A percentile compares a stretch with the other conserved stretches of the same genome.
Evolutionary conservation across 2,888 invertebrate species (phyloP).

Genomic region (Azorinus chamasolen): DNA sequence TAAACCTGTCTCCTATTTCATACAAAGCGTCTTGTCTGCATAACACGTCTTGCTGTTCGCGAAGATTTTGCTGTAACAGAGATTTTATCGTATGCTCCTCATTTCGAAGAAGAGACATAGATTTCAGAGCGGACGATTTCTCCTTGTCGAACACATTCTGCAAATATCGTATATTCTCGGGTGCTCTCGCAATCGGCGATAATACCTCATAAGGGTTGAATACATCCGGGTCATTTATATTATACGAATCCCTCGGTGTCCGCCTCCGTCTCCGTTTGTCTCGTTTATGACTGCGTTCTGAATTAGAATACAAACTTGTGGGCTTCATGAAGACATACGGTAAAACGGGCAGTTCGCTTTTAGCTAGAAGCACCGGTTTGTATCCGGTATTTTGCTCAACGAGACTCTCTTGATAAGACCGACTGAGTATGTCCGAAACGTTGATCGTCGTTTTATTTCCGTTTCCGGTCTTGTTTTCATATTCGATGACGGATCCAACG

Average conservation of each 20-base stretch:
- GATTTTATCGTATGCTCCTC: constrained; percentile 49
- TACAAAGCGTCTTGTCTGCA: constrained; percentile 29
- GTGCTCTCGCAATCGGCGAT: constrained; percentile 29
- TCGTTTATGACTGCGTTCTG: neutral
- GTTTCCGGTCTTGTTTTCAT: neutral
- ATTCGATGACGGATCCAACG: constrained; percentile 22
- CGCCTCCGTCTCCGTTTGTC: neutral
- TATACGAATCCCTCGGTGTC: too few species aligned
- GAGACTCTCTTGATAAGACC: too few species aligned
- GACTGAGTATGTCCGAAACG: too few species aligned
- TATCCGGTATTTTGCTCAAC: too few species aligned
- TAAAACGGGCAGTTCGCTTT: too few species aligned
- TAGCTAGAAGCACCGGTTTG: too few species aligned
- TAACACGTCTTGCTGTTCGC: constrained; percentile 44
- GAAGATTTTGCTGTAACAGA: constrained; percentile 47
- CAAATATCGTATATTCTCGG: constrained; percentile 39
- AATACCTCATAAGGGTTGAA: neutral
- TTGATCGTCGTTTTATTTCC: too few species aligned
- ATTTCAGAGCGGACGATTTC: constrained; percentile 19
- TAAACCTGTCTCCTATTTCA: constrained; percentile 44
- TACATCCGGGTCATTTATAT: neutral
- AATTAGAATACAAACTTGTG: too few species aligned
- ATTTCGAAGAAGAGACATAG: constrained; percentile 35
- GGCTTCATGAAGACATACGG: too few species aligned
- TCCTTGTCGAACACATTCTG: constrained; percentile 40